Conservation (phyloP, 1,140 invertebrate genomes). For the Monomorium pharaonis region DNA sequence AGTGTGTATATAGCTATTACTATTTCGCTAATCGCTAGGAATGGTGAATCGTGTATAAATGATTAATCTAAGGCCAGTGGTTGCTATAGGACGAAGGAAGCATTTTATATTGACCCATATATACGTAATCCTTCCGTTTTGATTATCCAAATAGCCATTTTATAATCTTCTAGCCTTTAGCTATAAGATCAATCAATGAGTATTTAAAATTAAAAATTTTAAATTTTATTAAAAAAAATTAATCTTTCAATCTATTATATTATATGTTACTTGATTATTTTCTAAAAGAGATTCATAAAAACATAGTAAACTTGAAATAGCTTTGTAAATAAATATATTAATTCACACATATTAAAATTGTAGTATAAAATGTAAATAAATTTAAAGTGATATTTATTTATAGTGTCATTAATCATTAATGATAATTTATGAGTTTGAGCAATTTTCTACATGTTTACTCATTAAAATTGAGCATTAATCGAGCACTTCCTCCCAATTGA, state of each 20-base stretch:
- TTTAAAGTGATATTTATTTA: background rate
- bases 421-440: slow-evolving; percentile 25
- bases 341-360: background rate
- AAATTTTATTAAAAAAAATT: background rate
- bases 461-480: slow-evolving; percentile 38
- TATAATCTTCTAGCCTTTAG: background rate
- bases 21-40: slow-evolving; percentile 39
- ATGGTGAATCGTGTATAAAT: slow-evolving; percentile 23
- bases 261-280: background rate
- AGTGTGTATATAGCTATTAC: slow-evolving; percentile 31
- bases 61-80: slow-evolving; percentile 47
- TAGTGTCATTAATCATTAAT: background rate
- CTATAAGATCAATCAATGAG: background rate
- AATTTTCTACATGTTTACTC: background rate
- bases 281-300: background rate
- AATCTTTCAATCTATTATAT: background rate
- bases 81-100: background rate
- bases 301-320: background rate
- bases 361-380: background rate
- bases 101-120: background rate
- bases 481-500: background rate
- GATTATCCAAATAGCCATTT: background rate
- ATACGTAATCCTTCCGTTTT: background rate
- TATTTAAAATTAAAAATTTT: background rate
- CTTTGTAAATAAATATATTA: background rate